phyloP scores from a whole-genome alignment of 2,888 invertebrate genomes.

The Lasiommata megera region DNA sequence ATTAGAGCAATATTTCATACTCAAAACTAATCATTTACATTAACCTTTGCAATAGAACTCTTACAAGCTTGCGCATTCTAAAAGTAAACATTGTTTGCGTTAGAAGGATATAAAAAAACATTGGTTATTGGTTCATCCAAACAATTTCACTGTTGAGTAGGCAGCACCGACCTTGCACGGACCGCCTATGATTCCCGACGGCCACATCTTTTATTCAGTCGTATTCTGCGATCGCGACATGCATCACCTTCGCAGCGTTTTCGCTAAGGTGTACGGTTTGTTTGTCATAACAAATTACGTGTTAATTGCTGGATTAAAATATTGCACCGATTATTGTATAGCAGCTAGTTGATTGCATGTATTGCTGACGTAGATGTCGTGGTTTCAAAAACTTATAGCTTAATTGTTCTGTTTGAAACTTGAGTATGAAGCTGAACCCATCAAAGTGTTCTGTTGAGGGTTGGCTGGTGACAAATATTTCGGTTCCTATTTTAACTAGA shows the following conservation, averaged over 20 bases:
- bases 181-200: slow-evolving; percentile 27
- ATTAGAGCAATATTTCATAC: too few relatives aligned
- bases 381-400: background rate
- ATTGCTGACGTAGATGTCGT: background rate
- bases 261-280: slow-evolving; percentile 56
- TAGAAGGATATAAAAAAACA: slow-evolving; percentile 13
- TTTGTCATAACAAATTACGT: slow-evolving; percentile 12
- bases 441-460: too few relatives aligned
- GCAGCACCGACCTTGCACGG: slow-evolving; percentile 39
- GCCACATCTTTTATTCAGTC: slow-evolving; percentile 54
- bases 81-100: slow-evolving; percentile 1
- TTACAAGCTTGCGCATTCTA: background rate
- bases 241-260: slow-evolving; percentile 75
- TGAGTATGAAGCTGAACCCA: too few relatives aligned
- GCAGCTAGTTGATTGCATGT: too few relatives aligned
- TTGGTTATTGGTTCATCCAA: slow-evolving; percentile 32
- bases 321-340: too few relatives aligned
- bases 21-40: too few relatives aligned
- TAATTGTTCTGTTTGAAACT: too few relatives aligned
- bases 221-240: slow-evolving; percentile 57
- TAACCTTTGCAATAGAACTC: too few relatives aligned
- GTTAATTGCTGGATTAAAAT: background rate
- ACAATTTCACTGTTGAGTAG: slow-evolving; percentile 49
- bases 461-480: too few relatives aligned
- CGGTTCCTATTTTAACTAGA: too few relatives aligned